phyloP scores from a whole-genome alignment of 1,140 invertebrate species.

The Drosophila nannoptera region DNA sequence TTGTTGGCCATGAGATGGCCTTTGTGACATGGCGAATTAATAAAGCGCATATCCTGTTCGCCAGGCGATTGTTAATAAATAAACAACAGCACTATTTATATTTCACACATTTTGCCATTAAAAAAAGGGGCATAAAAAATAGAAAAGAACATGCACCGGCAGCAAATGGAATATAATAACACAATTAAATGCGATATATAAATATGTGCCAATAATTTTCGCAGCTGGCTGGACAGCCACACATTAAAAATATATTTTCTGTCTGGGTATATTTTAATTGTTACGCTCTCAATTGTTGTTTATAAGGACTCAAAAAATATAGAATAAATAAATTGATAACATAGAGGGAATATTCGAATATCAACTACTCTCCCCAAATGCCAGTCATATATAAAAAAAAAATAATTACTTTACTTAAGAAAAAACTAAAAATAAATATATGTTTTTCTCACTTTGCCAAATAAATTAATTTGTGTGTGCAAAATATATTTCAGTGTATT shows the following conservation, averaged over 20 bases:
- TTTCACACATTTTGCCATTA: slow-evolving; percentile 50
- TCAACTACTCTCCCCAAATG: no score
- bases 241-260: slow-evolving; percentile 36
- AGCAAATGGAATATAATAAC: slow-evolving; percentile 11
- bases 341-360: background rate
- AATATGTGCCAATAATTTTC: slow-evolving; percentile 10
- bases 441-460: no score
- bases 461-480: no score
- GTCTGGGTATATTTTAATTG: slow-evolving; percentile 31
- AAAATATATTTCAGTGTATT: background rate
- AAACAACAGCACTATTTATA: slow-evolving; percentile 56
- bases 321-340: background rate
- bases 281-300: slow-evolving; percentile 36
- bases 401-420: no score
- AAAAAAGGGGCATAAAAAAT: slow-evolving; percentile 49
- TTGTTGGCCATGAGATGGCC: slow-evolving; percentile 11
- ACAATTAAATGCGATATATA: slow-evolving; percentile 2
- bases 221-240: slow-evolving; percentile 7
- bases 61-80: slow-evolving; percentile 52
- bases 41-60: slow-evolving; percentile 33
- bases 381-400: no score
- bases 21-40: slow-evolving; percentile 34
- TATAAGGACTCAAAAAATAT: slow-evolving; percentile 19
- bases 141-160: slow-evolving; percentile 19
- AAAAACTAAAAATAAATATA: no score